Percentiles rank a stretch among this genome's conserved stretches.
Conservation (phyloP, 2,888 invertebrate genomes). For the Endotricha flammealis region DNA sequence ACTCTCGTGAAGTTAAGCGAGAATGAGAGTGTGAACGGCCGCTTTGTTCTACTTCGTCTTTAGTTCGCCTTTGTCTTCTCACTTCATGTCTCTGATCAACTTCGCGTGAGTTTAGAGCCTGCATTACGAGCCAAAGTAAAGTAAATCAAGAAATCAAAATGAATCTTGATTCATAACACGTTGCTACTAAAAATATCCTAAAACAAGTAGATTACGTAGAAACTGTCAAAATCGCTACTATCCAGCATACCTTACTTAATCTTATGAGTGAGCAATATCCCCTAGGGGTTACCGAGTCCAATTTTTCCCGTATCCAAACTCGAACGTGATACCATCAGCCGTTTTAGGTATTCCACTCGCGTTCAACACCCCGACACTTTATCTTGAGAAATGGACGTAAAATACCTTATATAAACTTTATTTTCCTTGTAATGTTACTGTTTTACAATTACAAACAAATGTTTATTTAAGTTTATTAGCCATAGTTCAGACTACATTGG, state of each 20-base stretch:
- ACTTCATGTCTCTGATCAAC: too few relatives aligned
- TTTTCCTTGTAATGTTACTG: slow-evolving; percentile 1
- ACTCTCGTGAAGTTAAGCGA: too few relatives aligned
- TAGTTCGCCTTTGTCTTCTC: too few relatives aligned
- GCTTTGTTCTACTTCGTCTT: too few relatives aligned
- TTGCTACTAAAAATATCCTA: not conserved
- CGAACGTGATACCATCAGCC: slow-evolving; percentile 15
- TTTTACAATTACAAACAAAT: too few relatives aligned
- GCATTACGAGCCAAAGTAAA: too few relatives aligned
- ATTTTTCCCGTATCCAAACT: slow-evolving; percentile 26
- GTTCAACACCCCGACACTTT: slow-evolving; percentile 34
- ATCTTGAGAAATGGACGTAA: slow-evolving; percentile 32
- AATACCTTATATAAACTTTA: slow-evolving; percentile 19
- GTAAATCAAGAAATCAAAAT: too few relatives aligned
- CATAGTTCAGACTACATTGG: too few relatives aligned
- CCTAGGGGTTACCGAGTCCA: slow-evolving; percentile 21
- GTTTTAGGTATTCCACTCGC: slow-evolving; percentile 30
- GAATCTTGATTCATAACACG: too few relatives aligned
- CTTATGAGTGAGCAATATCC: slow-evolving; percentile 24
- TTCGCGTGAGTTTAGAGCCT: too few relatives aligned
- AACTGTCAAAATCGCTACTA: not conserved
- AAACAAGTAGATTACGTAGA: not conserved
- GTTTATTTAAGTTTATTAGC: too few relatives aligned
- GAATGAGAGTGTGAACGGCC: too few relatives aligned
- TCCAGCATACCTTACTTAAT: slow-evolving; percentile 20